Conservation (phyloP, 2,113 vertebrate species). For the Atrichornis clamosus region DNA sequence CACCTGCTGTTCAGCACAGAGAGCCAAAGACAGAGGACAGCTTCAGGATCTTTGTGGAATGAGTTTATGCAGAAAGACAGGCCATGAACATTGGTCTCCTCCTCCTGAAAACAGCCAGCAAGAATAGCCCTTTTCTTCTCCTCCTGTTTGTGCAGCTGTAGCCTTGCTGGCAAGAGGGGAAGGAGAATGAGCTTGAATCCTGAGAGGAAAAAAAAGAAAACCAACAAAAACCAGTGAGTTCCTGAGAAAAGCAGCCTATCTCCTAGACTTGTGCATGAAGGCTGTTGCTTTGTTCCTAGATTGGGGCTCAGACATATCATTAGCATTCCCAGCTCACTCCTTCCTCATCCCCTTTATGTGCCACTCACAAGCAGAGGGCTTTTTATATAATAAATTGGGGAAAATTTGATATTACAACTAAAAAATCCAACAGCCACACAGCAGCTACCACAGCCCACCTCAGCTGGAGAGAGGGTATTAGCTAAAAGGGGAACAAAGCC, state of each 20-base stretch:
- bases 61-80: slow-evolving; percentile 41
- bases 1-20: neutral
- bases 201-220: neutral
- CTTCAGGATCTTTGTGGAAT: slow-evolving; percentile 23
- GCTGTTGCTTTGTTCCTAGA: slow-evolving; percentile 1
- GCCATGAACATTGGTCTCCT: slow-evolving; percentile 20
- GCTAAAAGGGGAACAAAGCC: neutral
- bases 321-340: neutral
- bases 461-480: neutral
- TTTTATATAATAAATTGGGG: neutral
- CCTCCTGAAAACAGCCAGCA: slow-evolving; percentile 22
- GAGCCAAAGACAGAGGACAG: slow-evolving; percentile 35
- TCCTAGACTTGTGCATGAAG: neutral
- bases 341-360: neutral
- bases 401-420: neutral
- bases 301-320: neutral
- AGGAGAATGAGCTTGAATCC: slow-evolving; percentile 36
- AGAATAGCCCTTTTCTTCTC: slow-evolving; percentile 57
- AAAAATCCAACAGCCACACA: neutral
- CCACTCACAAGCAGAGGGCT: neutral
- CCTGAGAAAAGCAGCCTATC: slow-evolving; percentile 20
- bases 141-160: slow-evolving; percentile 60
- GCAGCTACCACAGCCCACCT: neutral
- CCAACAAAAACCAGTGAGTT: neutral
- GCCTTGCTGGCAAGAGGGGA: slow-evolving; percentile 45